phyloP scores from a whole-genome alignment of 2,113 vertebrate genomes.

The Fregata magnificens region DNA sequence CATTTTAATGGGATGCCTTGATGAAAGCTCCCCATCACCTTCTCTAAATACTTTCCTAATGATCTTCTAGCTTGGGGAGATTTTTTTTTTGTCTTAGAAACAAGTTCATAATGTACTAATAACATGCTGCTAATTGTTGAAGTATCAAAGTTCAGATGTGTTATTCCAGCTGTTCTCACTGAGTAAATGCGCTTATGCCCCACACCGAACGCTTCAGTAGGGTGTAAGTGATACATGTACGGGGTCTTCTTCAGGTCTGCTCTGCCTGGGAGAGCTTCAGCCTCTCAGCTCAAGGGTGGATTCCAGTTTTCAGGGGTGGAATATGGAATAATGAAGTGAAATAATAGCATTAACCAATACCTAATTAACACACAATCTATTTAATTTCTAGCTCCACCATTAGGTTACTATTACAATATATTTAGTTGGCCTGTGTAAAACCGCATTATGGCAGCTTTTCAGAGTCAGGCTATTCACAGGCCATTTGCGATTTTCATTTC shows the following conservation, averaged over 20 bases:
- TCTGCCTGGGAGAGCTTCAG: background rate
- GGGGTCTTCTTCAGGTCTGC: background rate
- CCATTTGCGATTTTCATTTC: conserved; percentile 64
- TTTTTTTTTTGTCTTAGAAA: background rate
- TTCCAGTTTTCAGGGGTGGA: background rate
- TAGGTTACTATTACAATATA: conserved; percentile 58
- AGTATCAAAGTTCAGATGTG: background rate
- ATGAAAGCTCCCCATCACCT: conserved; percentile 57
- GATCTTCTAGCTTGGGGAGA: background rate
- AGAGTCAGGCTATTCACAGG: conserved; percentile 61
- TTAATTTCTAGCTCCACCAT: conserved; percentile 54
- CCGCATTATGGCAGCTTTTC: conserved; percentile 52
- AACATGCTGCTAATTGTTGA: background rate
- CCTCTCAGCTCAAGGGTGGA: background rate
- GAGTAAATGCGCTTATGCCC: background rate
- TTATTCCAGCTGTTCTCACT: background rate
- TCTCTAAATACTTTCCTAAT: conserved; percentile 60
- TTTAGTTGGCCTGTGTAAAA: conserved; percentile 35
- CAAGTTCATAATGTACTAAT: background rate
- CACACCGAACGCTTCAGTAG: background rate
- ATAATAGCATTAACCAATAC: conserved; percentile 66
- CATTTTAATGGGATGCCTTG: conserved; percentile 56
- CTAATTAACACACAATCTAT: conserved; percentile 66
- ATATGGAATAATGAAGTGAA: conserved; percentile 63
- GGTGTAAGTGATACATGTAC: background rate